These are phyloP conservation scores for Torymus aiolomorphi DNA, from an alignment of 2,888 invertebrate species.

Conservation along the genomic window DNA sequence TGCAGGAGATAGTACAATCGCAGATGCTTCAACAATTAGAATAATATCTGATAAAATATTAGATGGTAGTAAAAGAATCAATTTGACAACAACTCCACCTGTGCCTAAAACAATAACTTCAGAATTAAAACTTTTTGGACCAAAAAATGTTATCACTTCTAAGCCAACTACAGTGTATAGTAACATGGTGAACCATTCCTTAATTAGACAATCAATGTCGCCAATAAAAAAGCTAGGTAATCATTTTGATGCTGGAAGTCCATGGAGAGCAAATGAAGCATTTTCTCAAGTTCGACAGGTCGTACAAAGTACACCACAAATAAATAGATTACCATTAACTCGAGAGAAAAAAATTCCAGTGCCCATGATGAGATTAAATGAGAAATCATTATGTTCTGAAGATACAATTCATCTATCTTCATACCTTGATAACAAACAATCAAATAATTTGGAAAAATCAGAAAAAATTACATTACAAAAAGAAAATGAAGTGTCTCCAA, in stretches of 20 bases:
- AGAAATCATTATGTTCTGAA: slow-evolving; percentile 49
- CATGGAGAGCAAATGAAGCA: slow-evolving; percentile 64
- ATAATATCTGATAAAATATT: slow-evolving; percentile 49
- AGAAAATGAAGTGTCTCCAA: slow-evolving; percentile 44
- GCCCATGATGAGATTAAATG: slow-evolving; percentile 14
- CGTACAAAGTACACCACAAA: slow-evolving; percentile 68
- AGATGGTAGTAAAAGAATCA: slow-evolving; percentile 40
- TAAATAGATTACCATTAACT: slow-evolving; percentile 34
- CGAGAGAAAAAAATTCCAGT: slow-evolving; percentile 35
- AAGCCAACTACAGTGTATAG: slow-evolving; percentile 23
- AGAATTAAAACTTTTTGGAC: slow-evolving; percentile 54
- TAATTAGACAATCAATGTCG: slow-evolving; percentile 64
- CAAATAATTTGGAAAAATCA: slow-evolving; percentile 4
- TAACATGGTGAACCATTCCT: slow-evolving; percentile 57
- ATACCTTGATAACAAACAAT: not conserved
- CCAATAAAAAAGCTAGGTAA: slow-evolving; percentile 63
- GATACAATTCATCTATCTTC: slow-evolving; percentile 48
- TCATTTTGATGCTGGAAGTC: slow-evolving; percentile 64
- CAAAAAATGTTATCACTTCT: slow-evolving; percentile 46
- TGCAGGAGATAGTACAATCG: slow-evolving; percentile 40
- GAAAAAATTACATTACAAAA: not conserved
- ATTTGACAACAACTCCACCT: slow-evolving; percentile 39
- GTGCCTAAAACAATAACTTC: slow-evolving; percentile 44
- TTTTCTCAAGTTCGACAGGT: slow-evolving; percentile 65
- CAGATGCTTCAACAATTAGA: slow-evolving; percentile 50